A percentile compares a stretch with the other conserved stretches of the same genome.
Conservation (phyloP, 2,888 invertebrate species). For the Dasysyrphus tricinctus region DNA sequence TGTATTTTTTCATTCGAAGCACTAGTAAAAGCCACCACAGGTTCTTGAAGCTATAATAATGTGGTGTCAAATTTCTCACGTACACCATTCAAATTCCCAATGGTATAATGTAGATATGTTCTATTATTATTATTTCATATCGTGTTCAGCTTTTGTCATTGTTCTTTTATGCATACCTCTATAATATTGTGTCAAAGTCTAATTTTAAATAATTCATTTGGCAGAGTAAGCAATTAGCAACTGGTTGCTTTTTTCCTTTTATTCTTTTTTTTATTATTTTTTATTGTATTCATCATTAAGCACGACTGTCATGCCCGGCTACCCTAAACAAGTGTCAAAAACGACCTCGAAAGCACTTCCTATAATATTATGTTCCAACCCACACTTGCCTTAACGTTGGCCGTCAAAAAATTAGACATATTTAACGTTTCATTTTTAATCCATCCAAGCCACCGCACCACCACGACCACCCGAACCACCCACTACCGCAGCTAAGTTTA, state of each 20-base stretch:
- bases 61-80: not conserved
- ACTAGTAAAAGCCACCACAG: not conserved
- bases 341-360: constrained; percentile 27
- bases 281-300: constrained; percentile 50
- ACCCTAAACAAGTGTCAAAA: constrained; percentile 46
- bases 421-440: constrained; percentile 69
- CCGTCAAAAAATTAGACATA: constrained; percentile 64
- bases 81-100: not conserved
- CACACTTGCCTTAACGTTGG: constrained; percentile 21
- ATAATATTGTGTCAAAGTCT: constrained; percentile 25
- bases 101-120: not conserved
- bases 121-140: not conserved
- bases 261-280: constrained; percentile 8
- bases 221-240: constrained; percentile 53
- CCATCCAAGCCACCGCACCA: not conserved
- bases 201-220: constrained; percentile 49
- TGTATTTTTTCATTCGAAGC: too few relatives aligned
- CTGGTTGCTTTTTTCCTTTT: constrained; percentile 54
- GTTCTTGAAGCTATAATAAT: not conserved
- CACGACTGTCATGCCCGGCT: constrained; percentile 20
- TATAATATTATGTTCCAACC: not conserved
- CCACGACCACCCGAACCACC: not conserved
- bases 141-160: not conserved
- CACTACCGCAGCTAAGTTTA: not conserved
- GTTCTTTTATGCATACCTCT: not conserved